Base-by-base conservation (phyloP, 2,113 vertebrate genomes). In the Ascaphus truei region DNA sequence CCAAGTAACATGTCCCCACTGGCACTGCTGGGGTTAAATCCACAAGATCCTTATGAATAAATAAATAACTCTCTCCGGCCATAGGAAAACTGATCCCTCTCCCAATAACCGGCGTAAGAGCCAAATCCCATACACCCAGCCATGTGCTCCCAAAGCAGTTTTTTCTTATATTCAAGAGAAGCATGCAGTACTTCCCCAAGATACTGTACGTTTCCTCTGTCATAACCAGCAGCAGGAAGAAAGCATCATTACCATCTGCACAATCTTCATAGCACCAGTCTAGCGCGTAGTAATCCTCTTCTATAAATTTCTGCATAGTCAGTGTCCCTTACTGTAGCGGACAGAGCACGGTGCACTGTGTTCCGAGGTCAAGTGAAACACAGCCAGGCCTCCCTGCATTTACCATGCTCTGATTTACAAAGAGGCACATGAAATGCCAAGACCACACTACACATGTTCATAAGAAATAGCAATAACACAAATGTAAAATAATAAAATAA, bases 241-340 rank as follows among this genome's bases (percentile, higher is more conserved):
- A 68, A 48, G 52, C 60, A 65, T 82, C 77, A 80, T 96, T 96
- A 99, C 97, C 96, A 79, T 99, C 97, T 0, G 94, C 88, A 76
- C 95, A 99, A 82, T 99, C 97, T 77, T 99, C 97, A 83, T 99
- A 99, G 86, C 96, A 96, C 97, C 97, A 99, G 88, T 99, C 97
- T 86, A 98, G 88, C 68, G 96, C 95, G 65, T 96, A 99, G 84
- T 98, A 98, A 88, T 99, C 97, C 76, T 92, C 92, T 86, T 96
- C 96, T 37, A 96, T 95, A 74, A 98, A 98, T 90, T 92, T 96
- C 93, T 95, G 96, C 96, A 98, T 99, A 89, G 90, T 98, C 93
- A 91, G 86, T 81, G 81, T 76, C 78, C 83, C 55, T 37, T 85
- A 74, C 77, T 80, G 76, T 71, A 69, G 76, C 71, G 39, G 11